Evolutionary conservation across 1,140 invertebrate genomes (phyloP), one percentile per base, ranked within the genome.

Genomic region (Limonius californicus): DNA sequence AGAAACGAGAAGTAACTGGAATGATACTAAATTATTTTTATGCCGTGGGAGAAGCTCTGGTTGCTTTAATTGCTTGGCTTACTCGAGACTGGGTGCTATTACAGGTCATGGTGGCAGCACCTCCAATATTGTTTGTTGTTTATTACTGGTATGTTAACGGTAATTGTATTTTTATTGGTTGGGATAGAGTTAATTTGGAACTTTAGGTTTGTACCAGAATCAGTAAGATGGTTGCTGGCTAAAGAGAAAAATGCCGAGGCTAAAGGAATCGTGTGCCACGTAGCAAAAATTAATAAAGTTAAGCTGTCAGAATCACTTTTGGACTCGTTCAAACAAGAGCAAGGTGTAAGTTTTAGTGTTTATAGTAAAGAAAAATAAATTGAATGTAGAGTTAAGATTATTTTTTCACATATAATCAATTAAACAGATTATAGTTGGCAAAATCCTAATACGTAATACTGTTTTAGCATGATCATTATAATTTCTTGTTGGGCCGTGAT

Each of bases 1-100:
- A 75, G 15, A 85, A 83, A 73, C 77, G 87, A 11, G 85, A 85
- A 67, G 80, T 86, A 70, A 84, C 82, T 62, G 85, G 83, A 14
- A 80, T 87, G 19, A 81, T 85, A 0, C 74, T 85, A 3, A 83
- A 84, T 70, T 84, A 84, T 68, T 85, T 86, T 65, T 90, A 88
- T 76, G 84, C 85, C 1, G 64, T 85, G 32, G 87, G 86, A 9
- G 82, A 88, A 67, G 83, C 85, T 4, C 62, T 82, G 0, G 73
- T 88, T 1, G 84, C 83, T 1, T 70, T 83, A 4, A 68, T 83
- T n/a, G 84, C 82, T 14, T 86, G 80, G 77, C 69, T 83, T 6
- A 70, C 84, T 1, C 74, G 77, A 53, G 77, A 87, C 64, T 89
- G 87, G 86, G 72, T 81, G 18, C 68, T 76, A n/a, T 65, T 87